A percentile compares a stretch with the other conserved stretches of the same genome.
Evolutionary conservation across 2,113 vertebrate species (phyloP).

Genomic region (human): GRCh38 chr1:87325501-87326000

Average conservation of each 20-base stretch:
- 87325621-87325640: neutral
- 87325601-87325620: neutral
- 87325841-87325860: neutral
- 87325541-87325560: neutral
- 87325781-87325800: slow-evolving; percentile 33
- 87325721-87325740: neutral
- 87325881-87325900: neutral
- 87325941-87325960: slow-evolving; percentile 6
- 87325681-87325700: neutral
- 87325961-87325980: neutral
- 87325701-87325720: neutral
- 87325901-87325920: slow-evolving; percentile 7
- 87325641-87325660: neutral
- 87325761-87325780: slow-evolving; percentile 25
- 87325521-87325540: neutral
- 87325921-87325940: neutral
- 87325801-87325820: neutral
- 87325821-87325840: neutral
- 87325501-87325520: slow-evolving; percentile 51
- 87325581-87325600: neutral
- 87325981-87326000: neutral
- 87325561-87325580: neutral
- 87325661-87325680: neutral
- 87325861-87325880: neutral
- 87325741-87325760: slow-evolving; percentile 4